Percentiles rank a stretch among this genome's conserved stretches.
These are phyloP conservation scores for Limnephilus auricula DNA, from an alignment of 2,888 invertebrate species.

Conservation along the genomic window DNA sequence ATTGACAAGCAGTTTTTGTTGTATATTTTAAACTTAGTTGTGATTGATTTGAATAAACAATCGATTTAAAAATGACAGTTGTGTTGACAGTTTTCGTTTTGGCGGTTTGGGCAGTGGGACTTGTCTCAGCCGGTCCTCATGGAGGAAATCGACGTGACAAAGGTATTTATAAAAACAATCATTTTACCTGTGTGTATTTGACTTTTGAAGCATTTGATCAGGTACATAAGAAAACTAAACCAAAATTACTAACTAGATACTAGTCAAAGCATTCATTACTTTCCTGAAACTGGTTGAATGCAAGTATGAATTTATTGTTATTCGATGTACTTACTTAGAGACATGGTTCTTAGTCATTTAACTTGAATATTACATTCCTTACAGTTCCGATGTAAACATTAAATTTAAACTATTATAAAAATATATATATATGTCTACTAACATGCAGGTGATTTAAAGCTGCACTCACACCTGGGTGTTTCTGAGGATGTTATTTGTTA, in stretches of 20 bases:
- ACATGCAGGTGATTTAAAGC: neutral
- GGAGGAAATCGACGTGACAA: neutral
- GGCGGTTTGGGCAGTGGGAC: neutral
- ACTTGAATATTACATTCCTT: no score
- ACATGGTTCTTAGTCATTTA: neutral
- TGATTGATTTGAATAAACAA: constrained; percentile 31
- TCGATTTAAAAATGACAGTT: neutral
- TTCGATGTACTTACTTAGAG: no score
- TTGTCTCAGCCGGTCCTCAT: neutral
- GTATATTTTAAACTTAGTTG: constrained; percentile 5
- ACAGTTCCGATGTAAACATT: no score
- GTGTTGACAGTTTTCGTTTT: constrained; percentile 4
- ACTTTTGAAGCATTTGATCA: neutral
- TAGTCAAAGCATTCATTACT: neutral
- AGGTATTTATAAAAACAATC: neutral
- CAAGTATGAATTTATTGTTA: no score
- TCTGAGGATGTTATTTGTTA: neutral
- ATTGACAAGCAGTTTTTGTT: neutral
- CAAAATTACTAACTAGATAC: neutral
- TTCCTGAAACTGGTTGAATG: neutral
- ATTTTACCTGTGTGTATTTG: neutral
- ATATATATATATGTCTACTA: neutral
- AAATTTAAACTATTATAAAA: neutral
- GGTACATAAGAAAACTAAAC: neutral
- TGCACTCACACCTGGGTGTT: neutral